Evolutionary conservation across 2,113 vertebrate genomes (phyloP).

Genomic region (Alligator mississippiensis): DNA sequence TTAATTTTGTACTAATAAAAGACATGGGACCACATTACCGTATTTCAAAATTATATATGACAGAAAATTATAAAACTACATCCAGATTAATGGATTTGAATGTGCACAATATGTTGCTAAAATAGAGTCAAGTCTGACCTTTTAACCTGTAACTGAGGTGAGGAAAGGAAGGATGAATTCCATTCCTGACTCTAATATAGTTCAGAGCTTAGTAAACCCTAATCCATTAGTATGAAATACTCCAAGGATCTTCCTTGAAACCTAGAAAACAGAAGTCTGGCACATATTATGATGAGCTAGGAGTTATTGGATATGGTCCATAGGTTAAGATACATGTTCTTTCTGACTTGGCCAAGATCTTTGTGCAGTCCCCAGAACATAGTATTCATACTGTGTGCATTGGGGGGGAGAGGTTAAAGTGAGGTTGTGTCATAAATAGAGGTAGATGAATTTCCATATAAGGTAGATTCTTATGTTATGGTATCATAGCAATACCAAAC

Average conservation of each 20-base stretch:
- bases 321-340: background rate
- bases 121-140: background rate
- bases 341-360: background rate
- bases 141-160: background rate
- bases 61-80: background rate
- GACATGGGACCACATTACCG: background rate
- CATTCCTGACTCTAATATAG: background rate
- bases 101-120: background rate
- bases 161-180: background rate
- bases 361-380: background rate
- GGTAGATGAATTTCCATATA: too few relatives aligned
- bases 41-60: background rate
- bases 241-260: background rate
- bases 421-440: too few relatives aligned
- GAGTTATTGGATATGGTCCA: background rate
- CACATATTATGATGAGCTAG: background rate
- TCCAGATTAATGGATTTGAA: background rate
- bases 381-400: background rate
- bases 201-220: background rate
- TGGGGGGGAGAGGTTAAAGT: too few relatives aligned
- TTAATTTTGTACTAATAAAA: background rate
- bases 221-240: background rate
- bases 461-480: background rate
- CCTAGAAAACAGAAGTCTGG: background rate
- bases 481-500: background rate